Evolutionary conservation across 2,113 vertebrate species (phyloP).

Genomic region (Phodopus roborovskii): DNA sequence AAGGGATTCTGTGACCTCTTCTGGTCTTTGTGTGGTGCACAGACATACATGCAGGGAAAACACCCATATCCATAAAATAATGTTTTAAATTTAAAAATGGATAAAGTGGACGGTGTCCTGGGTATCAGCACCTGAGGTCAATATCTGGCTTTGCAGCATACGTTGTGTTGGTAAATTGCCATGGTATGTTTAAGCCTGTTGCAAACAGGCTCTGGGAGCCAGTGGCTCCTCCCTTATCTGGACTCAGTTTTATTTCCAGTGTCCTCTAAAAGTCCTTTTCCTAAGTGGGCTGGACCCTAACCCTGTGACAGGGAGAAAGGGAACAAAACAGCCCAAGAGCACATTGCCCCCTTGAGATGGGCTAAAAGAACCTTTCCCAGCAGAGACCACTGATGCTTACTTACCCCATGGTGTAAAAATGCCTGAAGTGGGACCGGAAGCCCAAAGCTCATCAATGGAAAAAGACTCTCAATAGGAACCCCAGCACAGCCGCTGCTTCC

Average conservation of each 20-base stretch:
- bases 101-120: background rate
- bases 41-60: no score
- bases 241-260: background rate
- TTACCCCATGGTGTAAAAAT: background rate
- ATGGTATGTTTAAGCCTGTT: background rate
- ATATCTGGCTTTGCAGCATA: background rate
- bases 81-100: background rate
- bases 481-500: background rate
- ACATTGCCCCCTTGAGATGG: background rate
- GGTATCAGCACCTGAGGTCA: background rate
- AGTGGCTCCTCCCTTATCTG: background rate
- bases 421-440: background rate
- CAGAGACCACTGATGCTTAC: background rate
- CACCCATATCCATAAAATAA: background rate
- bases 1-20: background rate
- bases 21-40: background rate
- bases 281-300: background rate
- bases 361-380: background rate
- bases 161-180: background rate
- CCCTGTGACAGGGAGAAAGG: background rate
- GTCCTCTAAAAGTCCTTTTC: background rate
- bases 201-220: background rate
- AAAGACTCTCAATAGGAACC: background rate
- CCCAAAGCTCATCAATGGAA: background rate
- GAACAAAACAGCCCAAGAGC: background rate